Conservation (phyloP, 2,113 vertebrate genomes). For the human region DNA sequence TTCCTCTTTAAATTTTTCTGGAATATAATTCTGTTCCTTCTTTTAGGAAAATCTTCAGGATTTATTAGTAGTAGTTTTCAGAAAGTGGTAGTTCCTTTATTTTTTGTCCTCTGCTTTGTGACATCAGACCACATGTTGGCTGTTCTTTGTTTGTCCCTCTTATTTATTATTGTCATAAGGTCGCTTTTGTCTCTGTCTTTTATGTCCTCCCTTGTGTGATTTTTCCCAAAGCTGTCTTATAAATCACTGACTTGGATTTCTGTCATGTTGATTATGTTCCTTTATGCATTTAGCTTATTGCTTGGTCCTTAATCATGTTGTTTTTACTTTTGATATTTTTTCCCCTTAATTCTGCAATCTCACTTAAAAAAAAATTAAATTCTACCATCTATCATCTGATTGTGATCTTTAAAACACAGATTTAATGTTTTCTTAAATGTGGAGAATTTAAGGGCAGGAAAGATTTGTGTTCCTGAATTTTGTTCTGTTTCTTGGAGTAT, state of each 20-base stretch:
- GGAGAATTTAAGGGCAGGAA: not conserved
- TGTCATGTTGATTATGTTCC: not conserved
- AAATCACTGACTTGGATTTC: not conserved
- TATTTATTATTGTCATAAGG: not conserved
- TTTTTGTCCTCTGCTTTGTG: conserved; percentile 5
- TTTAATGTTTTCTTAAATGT: not conserved
- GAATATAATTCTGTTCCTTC: not conserved
- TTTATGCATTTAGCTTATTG: not conserved
- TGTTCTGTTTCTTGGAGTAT: not conserved
- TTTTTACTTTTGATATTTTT: not conserved
- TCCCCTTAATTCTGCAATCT: not conserved
- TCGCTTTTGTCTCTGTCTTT: not conserved
- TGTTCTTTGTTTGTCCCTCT: not conserved
- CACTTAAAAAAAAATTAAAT: not conserved
- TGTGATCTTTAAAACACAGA: not conserved
- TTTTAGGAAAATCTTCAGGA: not conserved
- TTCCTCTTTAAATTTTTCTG: not conserved
- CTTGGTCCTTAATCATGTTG: not conserved
- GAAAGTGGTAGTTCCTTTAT: not conserved
- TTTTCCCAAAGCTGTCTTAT: not conserved
- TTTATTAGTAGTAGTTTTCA: not conserved
- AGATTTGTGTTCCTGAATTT: not conserved
- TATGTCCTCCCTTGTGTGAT: not conserved
- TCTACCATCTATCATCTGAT: not conserved
- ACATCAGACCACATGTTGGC: not conserved